Conservation (phyloP, 2,797 vertebrate genomes). For the Smutsia gigantea region DNA sequence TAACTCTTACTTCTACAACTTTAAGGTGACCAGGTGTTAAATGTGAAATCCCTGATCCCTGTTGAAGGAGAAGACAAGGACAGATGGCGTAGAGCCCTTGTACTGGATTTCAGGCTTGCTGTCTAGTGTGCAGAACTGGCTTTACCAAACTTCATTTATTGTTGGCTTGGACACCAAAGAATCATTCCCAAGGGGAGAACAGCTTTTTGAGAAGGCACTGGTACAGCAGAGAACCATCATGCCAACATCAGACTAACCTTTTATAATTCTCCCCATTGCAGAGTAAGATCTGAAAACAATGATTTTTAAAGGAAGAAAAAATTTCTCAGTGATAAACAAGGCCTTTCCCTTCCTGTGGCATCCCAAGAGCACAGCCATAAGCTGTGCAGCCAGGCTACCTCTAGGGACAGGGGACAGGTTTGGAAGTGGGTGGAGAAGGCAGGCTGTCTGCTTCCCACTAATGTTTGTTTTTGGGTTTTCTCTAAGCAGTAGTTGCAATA, state of each 20-base stretch:
- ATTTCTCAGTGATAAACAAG: background rate
- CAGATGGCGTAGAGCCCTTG: background rate
- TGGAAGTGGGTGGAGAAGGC: background rate
- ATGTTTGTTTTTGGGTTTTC: background rate
- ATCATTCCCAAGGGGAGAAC: constrained; percentile 29
- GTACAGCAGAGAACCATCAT: constrained; percentile 30
- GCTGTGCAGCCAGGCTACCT: background rate
- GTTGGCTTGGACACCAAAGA: constrained; percentile 36
- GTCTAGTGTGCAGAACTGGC: background rate
- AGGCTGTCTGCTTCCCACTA: background rate
- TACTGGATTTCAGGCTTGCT: background rate
- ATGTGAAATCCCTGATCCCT: background rate
- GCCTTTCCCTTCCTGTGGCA: background rate
- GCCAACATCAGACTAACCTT: constrained; percentile 27
- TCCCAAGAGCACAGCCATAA: background rate
- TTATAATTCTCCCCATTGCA: constrained; percentile 55
- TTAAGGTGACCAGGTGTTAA: background rate
- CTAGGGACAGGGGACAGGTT: background rate
- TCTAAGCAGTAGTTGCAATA: constrained; percentile 26
- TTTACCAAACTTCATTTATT: constrained; percentile 36
- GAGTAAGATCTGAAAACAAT: constrained; percentile 59
- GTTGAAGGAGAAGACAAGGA: constrained; percentile 1
- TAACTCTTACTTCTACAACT: constrained; percentile 21
- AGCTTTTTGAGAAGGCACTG: background rate
- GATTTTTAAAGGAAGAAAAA: constrained; percentile 10